phyloP scores from a whole-genome alignment of 2,888 invertebrate species.

The Nematopogon swammerdamellus region DNA sequence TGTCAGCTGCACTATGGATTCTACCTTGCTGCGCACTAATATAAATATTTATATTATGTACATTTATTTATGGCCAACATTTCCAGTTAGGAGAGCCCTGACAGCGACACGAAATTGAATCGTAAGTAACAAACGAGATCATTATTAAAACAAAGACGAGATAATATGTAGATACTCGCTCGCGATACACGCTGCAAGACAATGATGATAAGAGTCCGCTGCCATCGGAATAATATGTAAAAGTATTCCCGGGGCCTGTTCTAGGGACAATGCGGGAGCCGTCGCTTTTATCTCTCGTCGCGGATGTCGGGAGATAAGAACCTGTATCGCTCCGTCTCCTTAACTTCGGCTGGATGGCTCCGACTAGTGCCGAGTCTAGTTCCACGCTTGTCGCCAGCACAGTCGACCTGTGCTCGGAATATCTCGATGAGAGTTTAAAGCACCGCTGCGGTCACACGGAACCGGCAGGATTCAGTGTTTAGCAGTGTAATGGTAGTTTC shows the following conservation, averaged over 20 bases:
- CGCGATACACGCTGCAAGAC: not conserved
- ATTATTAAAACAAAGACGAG: conserved; percentile 9
- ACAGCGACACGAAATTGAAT: conserved; percentile 11
- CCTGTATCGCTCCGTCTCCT: not conserved
- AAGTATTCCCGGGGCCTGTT: not conserved
- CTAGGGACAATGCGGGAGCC: not conserved
- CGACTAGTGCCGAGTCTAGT: not conserved
- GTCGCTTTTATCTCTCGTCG: not conserved
- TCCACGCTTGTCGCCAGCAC: not conserved
- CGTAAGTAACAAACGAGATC: conserved; percentile 10
- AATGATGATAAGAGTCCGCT: not conserved
- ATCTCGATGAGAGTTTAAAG: too few species aligned
- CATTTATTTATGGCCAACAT: conserved; percentile 2
- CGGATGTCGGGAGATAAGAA: not conserved
- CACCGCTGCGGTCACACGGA: too few species aligned
- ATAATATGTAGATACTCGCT: conserved; percentile 5
- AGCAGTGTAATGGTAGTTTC: too few species aligned
- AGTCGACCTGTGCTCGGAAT: not conserved
- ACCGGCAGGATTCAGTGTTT: too few species aligned
- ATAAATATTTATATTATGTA: conserved; percentile 6
- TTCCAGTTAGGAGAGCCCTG: conserved; percentile 3
- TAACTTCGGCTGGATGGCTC: not conserved
- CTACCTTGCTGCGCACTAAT: not conserved
- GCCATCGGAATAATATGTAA: not conserved
- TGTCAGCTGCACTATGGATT: too few species aligned